Conservation (phyloP, 2,888 invertebrate species). For the Cryptus viduatorius region DNA sequence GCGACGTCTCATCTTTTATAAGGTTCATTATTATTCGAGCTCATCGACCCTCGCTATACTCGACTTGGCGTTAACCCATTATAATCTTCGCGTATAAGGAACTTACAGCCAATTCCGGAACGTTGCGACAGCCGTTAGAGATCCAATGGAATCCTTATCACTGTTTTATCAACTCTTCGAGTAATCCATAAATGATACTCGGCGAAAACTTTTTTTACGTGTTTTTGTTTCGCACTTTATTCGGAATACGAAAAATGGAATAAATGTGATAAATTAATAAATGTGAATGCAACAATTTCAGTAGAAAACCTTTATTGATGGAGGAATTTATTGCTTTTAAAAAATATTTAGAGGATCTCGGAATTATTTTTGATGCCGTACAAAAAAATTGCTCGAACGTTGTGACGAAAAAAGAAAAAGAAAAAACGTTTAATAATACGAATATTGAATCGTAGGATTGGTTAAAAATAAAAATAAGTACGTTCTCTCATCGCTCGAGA, state of each 20-base stretch:
- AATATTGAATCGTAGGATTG: neutral
- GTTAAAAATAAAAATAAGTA: neutral
- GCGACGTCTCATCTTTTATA: slow-evolving; percentile 23
- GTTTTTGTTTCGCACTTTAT: neutral
- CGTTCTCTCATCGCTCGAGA: neutral
- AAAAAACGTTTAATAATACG: too few relatives aligned
- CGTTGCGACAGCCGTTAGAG: slow-evolving; percentile 2
- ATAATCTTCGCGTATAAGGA: slow-evolving; percentile 22
- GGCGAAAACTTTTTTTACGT: neutral
- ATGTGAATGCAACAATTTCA: neutral
- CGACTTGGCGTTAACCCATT: slow-evolving; percentile 28
- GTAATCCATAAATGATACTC: neutral
- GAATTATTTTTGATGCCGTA: neutral
- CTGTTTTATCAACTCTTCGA: slow-evolving; percentile 10
- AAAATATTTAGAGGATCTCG: neutral
- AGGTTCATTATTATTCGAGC: slow-evolving; percentile 33
- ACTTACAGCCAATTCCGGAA: slow-evolving; percentile 38
- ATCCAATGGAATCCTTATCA: neutral
- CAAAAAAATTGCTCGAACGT: neutral
- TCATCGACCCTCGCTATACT: slow-evolving; percentile 45
- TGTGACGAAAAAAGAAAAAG: neutral
- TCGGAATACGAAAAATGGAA: neutral
- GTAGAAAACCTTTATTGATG: too few relatives aligned
- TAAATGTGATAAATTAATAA: neutral
- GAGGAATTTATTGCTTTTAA: neutral